These are phyloP conservation scores for Delichon dasypus DNA, from an alignment of 2,797 vertebrate genomes.

Conservation along the genomic window DNA sequence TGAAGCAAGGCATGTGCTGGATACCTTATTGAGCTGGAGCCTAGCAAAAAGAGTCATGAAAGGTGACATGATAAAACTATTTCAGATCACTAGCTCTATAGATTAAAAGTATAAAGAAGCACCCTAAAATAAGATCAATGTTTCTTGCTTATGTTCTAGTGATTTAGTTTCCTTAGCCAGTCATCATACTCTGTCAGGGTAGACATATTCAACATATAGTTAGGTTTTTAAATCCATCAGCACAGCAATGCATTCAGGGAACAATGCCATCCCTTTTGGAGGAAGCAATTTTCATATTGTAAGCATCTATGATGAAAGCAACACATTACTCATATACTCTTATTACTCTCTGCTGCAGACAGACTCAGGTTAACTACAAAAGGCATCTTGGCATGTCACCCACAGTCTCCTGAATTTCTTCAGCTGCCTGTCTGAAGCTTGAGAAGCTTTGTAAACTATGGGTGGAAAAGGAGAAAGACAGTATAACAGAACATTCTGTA, in stretches of 20 bases:
- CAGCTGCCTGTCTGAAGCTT: constrained; percentile 6
- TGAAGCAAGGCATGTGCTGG: background rate
- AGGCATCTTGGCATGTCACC: background rate
- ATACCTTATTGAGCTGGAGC: background rate
- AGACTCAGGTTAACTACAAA: constrained; percentile 35
- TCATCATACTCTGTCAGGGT: background rate
- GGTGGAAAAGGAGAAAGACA: background rate
- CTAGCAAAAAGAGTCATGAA: background rate
- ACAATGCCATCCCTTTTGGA: background rate
- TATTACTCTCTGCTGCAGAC: background rate
- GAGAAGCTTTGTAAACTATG: background rate
- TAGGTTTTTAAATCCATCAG: background rate
- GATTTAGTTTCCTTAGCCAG: background rate
- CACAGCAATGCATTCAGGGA: background rate
- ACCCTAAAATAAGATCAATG: background rate
- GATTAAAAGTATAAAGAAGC: background rate
- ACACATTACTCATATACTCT: background rate
- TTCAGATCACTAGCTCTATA: background rate
- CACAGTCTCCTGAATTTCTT: background rate
- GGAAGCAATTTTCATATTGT: background rate
- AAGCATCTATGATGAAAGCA: constrained; percentile 39
- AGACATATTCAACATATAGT: background rate
- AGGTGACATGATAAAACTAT: background rate
- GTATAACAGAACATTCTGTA: background rate
- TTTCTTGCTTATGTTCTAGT: background rate